phyloP scores from a whole-genome alignment of 2,797 vertebrate genomes.

The Neosalanx taihuensis region DNA sequence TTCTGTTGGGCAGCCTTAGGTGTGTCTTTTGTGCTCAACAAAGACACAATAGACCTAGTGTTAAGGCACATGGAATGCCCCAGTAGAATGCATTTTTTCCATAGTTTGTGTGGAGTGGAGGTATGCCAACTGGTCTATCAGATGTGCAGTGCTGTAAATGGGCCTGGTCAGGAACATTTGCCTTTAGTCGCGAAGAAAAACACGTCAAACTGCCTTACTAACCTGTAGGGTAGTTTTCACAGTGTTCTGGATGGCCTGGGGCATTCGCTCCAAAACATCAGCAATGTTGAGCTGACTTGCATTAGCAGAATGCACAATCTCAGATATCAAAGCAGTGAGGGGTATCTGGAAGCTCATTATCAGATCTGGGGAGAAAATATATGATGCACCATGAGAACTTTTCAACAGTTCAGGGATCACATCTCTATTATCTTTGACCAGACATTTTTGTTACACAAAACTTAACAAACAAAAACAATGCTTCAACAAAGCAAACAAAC shows the following conservation, averaged over 20 bases:
- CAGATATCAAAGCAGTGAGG: slow-evolving; percentile 48
- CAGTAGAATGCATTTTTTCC: no score
- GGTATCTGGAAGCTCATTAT: slow-evolving; percentile 57
- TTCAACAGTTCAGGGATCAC: neutral
- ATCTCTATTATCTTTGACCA: no score
- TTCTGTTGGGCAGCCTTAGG: neutral
- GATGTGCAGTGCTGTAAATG: no score
- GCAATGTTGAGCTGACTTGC: slow-evolving; percentile 47
- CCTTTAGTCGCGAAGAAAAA: neutral
- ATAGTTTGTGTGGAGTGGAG: no score
- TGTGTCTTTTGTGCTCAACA: neutral
- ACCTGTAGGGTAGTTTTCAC: slow-evolving; percentile 63
- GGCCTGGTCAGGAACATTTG: no score
- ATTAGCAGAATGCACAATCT: slow-evolving; percentile 45
- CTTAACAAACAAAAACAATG: no score
- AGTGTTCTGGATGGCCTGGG: slow-evolving; percentile 49
- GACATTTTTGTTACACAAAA: no score
- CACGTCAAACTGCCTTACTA: slow-evolving; percentile 15
- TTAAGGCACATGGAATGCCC: no score
- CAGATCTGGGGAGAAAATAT: slow-evolving; percentile 51
- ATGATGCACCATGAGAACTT: neutral
- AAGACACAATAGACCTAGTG: neutral
- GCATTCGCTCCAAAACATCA: slow-evolving; percentile 40
- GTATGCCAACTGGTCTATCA: no score
- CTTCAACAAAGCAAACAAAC: no score